phyloP scores from a whole-genome alignment of 37 sponge, comb jelly and placozoan genomes.

The Crambe crambe region DNA sequence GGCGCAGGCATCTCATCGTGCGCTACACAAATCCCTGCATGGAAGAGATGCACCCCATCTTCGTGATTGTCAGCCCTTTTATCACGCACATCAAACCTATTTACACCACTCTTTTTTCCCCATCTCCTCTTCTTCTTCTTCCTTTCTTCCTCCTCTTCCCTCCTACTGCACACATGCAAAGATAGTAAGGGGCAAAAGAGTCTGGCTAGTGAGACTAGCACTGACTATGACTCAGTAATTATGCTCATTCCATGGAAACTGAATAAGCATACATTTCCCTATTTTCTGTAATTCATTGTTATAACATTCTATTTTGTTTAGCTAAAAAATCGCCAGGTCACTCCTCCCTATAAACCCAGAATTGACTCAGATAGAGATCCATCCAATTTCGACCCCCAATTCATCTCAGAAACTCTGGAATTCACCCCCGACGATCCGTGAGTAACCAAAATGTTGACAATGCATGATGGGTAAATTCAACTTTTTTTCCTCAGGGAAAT shows the following conservation, averaged over 20 bases:
- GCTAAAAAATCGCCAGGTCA: conserved; percentile 76
- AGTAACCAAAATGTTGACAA: conserved; percentile 15
- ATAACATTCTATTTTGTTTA: conserved; percentile 13
- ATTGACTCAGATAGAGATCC: conserved; percentile 84
- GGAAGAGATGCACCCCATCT: no score
- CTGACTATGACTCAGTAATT: background rate
- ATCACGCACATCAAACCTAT: no score
- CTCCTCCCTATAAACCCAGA: conserved; percentile 94
- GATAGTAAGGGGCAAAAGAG: no score
- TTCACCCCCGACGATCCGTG: conserved; percentile 95
- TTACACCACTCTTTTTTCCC: no score
- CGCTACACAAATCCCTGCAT: no score
- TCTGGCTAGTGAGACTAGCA: no score
- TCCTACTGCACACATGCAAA: no score
- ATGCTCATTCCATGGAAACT: background rate
- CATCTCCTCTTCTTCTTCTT: no score
- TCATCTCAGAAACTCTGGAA: conserved; percentile 80
- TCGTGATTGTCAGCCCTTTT: no score
- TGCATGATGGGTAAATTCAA: background rate
- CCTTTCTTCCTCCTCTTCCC: no score
- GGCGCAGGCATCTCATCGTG: no score
- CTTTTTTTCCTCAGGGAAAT: conserved; percentile 37
- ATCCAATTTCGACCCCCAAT: conserved; percentile 93
- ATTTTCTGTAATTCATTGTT: background rate
- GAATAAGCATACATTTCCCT: background rate